Conservation (phyloP, 2,888 invertebrate genomes). For the Chesias legatella region DNA sequence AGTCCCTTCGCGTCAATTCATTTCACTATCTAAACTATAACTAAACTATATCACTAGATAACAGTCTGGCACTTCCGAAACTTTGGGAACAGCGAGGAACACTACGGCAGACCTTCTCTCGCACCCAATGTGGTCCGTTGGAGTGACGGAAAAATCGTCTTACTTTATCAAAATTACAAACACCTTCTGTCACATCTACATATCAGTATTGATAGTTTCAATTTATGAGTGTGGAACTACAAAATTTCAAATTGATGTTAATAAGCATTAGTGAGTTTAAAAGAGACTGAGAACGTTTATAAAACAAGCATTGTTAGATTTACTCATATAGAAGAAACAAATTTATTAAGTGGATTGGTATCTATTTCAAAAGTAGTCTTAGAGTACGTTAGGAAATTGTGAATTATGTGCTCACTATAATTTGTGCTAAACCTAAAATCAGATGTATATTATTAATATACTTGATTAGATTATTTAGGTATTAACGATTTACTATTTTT, state of each 20-base stretch:
- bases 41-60: conserved; percentile 73
- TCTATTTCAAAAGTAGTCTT: conserved; percentile 2
- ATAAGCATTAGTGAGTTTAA: too few species aligned
- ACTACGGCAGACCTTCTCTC: conserved; percentile 75
- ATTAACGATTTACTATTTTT: too few species aligned
- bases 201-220: neutral
- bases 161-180: conserved; percentile 31
- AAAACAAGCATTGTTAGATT: too few species aligned
- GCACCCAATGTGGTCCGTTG: conserved; percentile 58
- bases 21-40: conserved; percentile 74
- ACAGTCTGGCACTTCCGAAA: conserved; percentile 78
- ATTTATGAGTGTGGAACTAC: neutral
- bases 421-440: neutral
- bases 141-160: conserved; percentile 61
- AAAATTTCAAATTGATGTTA: neutral
- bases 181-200: too few species aligned
- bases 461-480: too few species aligned
- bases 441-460: too few species aligned
- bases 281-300: too few species aligned
- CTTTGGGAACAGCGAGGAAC: conserved; percentile 74
- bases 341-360: too few species aligned
- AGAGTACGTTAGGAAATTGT: neutral
- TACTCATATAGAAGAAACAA: too few species aligned
- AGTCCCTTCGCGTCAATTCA: conserved; percentile 51
- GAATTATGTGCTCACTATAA: neutral